Percentiles rank a stretch among this genome's conserved stretches.
Evolutionary conservation across 2,113 vertebrate species (phyloP).

Genomic region (Pomatorhinus ruficollis): DNA sequence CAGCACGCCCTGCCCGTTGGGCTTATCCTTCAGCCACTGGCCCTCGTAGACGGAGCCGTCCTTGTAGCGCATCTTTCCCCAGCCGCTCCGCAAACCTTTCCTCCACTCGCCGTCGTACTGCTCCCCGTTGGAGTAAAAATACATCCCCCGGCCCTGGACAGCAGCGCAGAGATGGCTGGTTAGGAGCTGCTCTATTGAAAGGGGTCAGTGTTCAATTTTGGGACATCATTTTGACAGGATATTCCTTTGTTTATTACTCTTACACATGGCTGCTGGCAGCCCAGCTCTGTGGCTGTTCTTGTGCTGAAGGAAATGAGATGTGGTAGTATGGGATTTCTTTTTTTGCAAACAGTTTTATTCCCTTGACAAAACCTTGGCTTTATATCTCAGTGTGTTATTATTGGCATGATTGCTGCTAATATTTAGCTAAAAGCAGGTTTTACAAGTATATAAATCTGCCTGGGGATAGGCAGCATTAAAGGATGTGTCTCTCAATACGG

Average conservation of each 20-base stretch:
- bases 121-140: slow-evolving; percentile 71
- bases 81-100: slow-evolving; percentile 76
- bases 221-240: not conserved
- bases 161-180: not conserved
- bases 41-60: slow-evolving; percentile 87
- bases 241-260: not conserved
- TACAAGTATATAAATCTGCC: not conserved
- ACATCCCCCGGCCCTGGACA: slow-evolving; percentile 81
- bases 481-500: not conserved
- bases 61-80: slow-evolving; percentile 84
- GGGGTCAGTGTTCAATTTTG: not conserved
- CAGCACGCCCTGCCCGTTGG: slow-evolving; percentile 80
- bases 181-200: not conserved
- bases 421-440: not conserved
- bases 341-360: not conserved
- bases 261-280: not conserved
- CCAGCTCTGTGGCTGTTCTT: not conserved
- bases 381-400: not conserved
- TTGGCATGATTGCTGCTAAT: not conserved
- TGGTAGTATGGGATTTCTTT: not conserved
- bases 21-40: slow-evolving; percentile 81
- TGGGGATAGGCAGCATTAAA: not conserved
- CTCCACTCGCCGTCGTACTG: slow-evolving; percentile 89
- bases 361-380: not conserved
- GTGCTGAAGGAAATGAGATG: not conserved